phyloP scores from a whole-genome alignment of 1,140 invertebrate species.

The Micrasema longulum region DNA sequence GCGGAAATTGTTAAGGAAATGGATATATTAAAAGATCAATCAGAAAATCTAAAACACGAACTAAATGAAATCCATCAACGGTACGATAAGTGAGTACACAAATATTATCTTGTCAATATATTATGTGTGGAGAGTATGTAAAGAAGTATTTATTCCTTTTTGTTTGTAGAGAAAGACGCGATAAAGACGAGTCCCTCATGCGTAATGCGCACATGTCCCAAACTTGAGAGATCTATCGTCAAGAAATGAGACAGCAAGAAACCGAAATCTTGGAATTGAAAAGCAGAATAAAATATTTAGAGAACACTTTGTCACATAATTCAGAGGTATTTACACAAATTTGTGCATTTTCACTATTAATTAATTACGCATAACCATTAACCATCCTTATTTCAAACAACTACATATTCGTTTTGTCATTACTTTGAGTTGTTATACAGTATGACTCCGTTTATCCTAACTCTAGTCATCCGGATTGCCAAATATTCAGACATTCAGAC shows the following conservation, averaged over 20 bases:
- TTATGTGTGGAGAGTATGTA: not conserved
- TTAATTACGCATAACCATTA: not conserved
- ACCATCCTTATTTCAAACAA: too few species aligned
- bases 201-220: conserved; percentile 88
- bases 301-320: conserved; percentile 65
- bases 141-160: not conserved
- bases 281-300: conserved; percentile 64
- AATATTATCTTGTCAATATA: conserved; percentile 6
- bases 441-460: too few species aligned
- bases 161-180: conserved; percentile 71
- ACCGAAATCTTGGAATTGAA: conserved; percentile 70
- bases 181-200: conserved; percentile 81
- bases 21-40: conserved; percentile 43
- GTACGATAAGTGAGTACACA: conserved; percentile 57
- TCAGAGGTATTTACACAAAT: conserved; percentile 58
- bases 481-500: too few species aligned
- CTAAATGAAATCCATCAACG: conserved; percentile 52
- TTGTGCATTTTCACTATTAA: not conserved
- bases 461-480: too few species aligned
- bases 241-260: conserved; percentile 75
- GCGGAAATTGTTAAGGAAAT: conserved; percentile 35
- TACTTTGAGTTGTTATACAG: too few species aligned
- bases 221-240: conserved; percentile 79
- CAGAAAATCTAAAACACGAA: conserved; percentile 47
- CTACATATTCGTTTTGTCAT: too few species aligned